Evolutionary conservation across 1,140 invertebrate genomes (phyloP), one percentile per base, ranked within the genome.

Genomic region (Nephila pilipes): DNA sequence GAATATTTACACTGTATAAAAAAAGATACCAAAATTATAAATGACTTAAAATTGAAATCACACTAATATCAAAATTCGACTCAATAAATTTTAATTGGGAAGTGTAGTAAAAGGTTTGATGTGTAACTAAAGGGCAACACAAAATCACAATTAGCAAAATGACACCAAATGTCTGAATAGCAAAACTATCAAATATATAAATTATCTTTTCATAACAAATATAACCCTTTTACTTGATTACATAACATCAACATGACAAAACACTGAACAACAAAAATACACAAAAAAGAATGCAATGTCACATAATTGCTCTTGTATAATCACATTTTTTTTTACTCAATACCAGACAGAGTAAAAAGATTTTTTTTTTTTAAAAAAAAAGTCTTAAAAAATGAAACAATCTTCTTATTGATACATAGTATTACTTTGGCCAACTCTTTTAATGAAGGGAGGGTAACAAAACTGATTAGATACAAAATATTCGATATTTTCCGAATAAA

Each of bases 181-280:
- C 32, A 75, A 65, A 75, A 32, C 32, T 18, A 29, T 75, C 29
- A 32, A 32, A 75, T 36, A 75, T 36, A 75, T 75, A 75, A 75
- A 75, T 75, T 75, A 75, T 32, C 69, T 75, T 22, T 65, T 5
- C 46, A 75, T 75, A 32, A 75, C 20, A 75, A 75, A 75, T 36
- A 75, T 60, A 32, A 32, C 29, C 69, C 18, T 32, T 75, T 32
- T 36, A 75, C 69, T 75, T 75, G 69, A 75, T 18, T 75, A 75
- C 29, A 75, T 75, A 75, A 75, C 25, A 29, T 75, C 29, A 75
- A 75, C 69, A 75, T 5, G 16, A 8, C 32, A 29, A 75, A 75
- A 75, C 25, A 25, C 32, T 75, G 25, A 32, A 32, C 36, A 32
- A 75, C 32, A 8, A 75, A 75, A 75, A 32, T 75, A 32, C 32